phyloP scores from a whole-genome alignment of 2,888 invertebrate genomes.

The Pristionchus arcanus region DNA sequence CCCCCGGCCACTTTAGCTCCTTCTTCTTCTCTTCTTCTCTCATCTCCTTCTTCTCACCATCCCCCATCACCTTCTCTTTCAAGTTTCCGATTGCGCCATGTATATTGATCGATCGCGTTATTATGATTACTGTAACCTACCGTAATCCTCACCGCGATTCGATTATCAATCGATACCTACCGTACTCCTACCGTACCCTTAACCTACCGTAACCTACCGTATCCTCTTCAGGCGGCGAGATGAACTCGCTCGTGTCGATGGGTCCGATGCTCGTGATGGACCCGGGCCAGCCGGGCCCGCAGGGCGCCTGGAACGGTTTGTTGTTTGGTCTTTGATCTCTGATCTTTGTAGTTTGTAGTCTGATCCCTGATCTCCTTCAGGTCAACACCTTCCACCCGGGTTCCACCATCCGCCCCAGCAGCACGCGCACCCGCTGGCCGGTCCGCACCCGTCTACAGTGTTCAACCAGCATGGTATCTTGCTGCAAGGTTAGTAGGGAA shows the following conservation, averaged over 20 bases:
- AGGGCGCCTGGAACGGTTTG: constrained; percentile 26
- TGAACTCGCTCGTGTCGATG: constrained; percentile 71
- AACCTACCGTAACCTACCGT: constrained; percentile 1
- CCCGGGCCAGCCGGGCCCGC: constrained; percentile 38
- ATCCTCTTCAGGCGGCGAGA: constrained; percentile 38
- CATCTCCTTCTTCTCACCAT: not conserved
- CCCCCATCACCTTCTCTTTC: not conserved
- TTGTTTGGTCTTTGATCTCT: constrained; percentile 24
- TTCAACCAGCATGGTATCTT: constrained; percentile 19
- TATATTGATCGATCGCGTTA: constrained; percentile 13
- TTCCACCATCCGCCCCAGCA: not conserved
- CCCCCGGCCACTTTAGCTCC: constrained; percentile 26
- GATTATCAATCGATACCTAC: not conserved
- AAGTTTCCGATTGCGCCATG: constrained; percentile 18
- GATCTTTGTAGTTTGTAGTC: not conserved
- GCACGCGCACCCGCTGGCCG: not conserved
- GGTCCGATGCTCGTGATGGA: constrained; percentile 66
- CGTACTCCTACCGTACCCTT: not conserved
- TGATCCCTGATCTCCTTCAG: constrained; percentile 36
- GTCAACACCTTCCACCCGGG: constrained; percentile 12
- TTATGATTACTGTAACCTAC: constrained; percentile 23
- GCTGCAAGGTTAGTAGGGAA: constrained; percentile 39
- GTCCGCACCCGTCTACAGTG: not conserved
- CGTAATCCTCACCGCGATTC: not conserved
- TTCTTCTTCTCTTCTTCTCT: not conserved